These are phyloP conservation scores for Helicoverpa zea DNA, from an alignment of 1,140 invertebrate species.

Conservation along the genomic window DNA sequence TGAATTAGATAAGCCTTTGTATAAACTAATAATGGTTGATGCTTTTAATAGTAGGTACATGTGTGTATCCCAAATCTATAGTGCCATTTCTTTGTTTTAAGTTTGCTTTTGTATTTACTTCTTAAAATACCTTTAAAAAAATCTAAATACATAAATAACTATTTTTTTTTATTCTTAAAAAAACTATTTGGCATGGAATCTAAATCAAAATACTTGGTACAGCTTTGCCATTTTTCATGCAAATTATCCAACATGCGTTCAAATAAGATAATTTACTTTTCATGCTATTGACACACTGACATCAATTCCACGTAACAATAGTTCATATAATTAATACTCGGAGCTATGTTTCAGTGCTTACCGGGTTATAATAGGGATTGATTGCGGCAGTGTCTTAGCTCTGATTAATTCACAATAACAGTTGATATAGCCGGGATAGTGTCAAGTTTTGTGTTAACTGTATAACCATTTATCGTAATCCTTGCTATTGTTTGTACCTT, in stretches of 20 bases:
- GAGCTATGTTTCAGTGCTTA: not conserved
- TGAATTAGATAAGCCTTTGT: not conserved
- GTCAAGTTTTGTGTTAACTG: slow-evolving; percentile 13
- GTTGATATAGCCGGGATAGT: slow-evolving; percentile 20
- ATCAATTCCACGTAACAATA: not conserved
- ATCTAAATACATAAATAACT: too few relatives aligned
- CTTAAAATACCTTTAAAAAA: too few relatives aligned
- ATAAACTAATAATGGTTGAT: not conserved
- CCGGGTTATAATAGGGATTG: slow-evolving; percentile 37
- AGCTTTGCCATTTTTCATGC: too few relatives aligned
- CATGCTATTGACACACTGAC: not conserved
- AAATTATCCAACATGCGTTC: too few relatives aligned
- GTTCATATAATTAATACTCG: slow-evolving; percentile 13
- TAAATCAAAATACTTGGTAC: too few relatives aligned
- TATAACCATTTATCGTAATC: slow-evolving; percentile 25
- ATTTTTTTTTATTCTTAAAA: too few relatives aligned
- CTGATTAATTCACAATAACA: slow-evolving; percentile 34
- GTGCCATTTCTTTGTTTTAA: too few relatives aligned
- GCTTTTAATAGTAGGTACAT: too few relatives aligned
- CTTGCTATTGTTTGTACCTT: slow-evolving; percentile 3
- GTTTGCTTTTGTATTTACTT: too few relatives aligned
- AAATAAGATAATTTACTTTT: too few relatives aligned
- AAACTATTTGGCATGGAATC: too few relatives aligned
- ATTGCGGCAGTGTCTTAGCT: slow-evolving; percentile 28
- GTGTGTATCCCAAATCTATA: too few relatives aligned